phyloP scores from a whole-genome alignment of 1,140 invertebrate genomes.

The Eueides isabella region DNA sequence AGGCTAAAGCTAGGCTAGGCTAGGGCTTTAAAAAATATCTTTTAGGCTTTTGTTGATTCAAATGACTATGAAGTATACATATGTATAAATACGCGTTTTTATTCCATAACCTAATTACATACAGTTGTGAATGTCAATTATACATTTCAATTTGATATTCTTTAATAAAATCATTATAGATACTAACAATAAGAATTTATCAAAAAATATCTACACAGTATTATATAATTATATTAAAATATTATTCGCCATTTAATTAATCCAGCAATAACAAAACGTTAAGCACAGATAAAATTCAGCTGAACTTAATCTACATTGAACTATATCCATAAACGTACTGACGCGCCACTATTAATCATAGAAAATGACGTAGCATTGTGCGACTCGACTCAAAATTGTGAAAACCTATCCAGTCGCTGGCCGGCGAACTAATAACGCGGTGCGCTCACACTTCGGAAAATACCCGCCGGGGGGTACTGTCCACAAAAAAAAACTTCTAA shows the following conservation, averaged over 20 bases:
- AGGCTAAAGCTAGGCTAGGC: no score
- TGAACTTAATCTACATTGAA: slow-evolving; percentile 43
- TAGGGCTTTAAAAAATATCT: no score
- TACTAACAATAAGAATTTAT: background rate
- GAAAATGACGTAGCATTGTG: slow-evolving; percentile 76
- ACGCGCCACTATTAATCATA: slow-evolving; percentile 78
- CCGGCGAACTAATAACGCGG: slow-evolving; percentile 74
- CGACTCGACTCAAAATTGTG: slow-evolving; percentile 78
- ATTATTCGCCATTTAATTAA: background rate
- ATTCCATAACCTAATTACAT: no score
- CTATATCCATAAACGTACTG: slow-evolving; percentile 48
- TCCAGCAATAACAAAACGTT: background rate
- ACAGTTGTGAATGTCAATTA: no score
- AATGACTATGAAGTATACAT: no score
- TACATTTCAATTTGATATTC: background rate
- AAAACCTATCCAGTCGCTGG: slow-evolving; percentile 74
- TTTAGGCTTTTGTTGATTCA: no score
- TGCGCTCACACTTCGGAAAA: slow-evolving; percentile 72
- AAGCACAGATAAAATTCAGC: slow-evolving; percentile 35
- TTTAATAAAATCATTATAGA: background rate
- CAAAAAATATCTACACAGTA: background rate
- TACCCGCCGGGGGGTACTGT: slow-evolving; percentile 70
- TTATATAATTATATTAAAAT: slow-evolving; percentile 2
- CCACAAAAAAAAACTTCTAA: slow-evolving; percentile 46
- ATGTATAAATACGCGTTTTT: no score